Base-by-base conservation (phyloP, 2,888 invertebrate genomes). In the Eupithecia exiguata region DNA sequence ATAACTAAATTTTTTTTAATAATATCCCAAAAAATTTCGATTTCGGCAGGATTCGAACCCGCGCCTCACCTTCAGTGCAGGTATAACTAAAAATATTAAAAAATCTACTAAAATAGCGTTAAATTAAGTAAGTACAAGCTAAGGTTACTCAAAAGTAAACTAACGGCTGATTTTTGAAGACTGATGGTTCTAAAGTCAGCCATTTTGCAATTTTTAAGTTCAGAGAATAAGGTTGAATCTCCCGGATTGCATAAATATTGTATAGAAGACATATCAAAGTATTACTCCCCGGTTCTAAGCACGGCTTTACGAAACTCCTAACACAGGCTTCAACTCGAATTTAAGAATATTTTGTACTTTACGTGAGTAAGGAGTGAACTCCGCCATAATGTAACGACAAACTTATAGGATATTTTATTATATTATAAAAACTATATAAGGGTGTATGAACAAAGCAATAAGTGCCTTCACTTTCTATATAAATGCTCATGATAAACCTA, bases 221-320 rank as follows among this genome's bases (percentile, higher is more conserved):
- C 21, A 53, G 46, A 40, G 49, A 49, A 53, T 71, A 9, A 62
- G 76, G 72, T 73, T 62, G 71, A 76, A 43, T 72, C 38, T 35
- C 36, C 49, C 62, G 70, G 65, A 16, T 66, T 18, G 30, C 36
- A 38, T 63, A n/a, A n/a, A 61, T 30, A 68, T 38, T 21, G 18
- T 53, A 75, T 10, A 53, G 49, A 53, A 53, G 49, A 78, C 80
- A 82, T 82, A 82, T 85, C 82, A 83, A 77, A 76, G 77, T 72
- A 78, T 78, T 81, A 80, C 81, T 83, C 80, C 81, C 74, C 83
- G 80, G 85, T 82, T 80, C 86, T 89, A 83, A 83, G 92, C 94
- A 94, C 94, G 94, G 94, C 93, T 92, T 84, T 89, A 88, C 92
- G 94, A 93, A 93, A 94, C 94, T 94, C 94, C 40, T 88, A 86